A percentile compares a stretch with the other conserved stretches of the same genome.
phyloP scores from a whole-genome alignment of 2,797 vertebrate genomes.

The Diglossa cyanea region DNA sequence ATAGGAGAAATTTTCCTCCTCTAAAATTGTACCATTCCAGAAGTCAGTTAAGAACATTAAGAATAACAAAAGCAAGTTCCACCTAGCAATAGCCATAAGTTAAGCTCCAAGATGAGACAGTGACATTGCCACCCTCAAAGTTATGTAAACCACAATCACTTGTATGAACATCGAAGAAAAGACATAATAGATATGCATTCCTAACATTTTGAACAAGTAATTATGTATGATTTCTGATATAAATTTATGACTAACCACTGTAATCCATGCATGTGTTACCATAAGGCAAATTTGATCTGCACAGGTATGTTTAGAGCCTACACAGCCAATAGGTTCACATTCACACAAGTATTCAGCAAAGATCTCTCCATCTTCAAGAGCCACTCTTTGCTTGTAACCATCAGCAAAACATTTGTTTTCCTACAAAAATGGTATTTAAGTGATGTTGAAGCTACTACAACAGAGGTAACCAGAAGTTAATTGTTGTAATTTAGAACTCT shows the following conservation, averaged over 20 bases:
- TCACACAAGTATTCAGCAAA: background rate
- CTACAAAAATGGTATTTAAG: background rate
- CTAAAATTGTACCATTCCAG: background rate
- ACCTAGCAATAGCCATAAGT: background rate
- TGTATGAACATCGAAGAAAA: background rate
- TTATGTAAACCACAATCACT: background rate
- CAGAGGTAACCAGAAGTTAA: background rate
- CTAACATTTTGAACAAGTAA: background rate
- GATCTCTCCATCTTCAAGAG: background rate
- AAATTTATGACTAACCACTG: background rate
- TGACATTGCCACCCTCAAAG: background rate
- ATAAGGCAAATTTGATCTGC: background rate
- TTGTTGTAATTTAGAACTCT: background rate
- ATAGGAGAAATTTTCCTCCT: background rate
- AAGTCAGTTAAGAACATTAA: background rate
- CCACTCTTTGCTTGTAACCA: background rate
- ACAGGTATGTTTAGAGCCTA: background rate
- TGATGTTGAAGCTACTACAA: background rate
- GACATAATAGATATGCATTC: background rate
- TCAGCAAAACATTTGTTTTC: background rate
- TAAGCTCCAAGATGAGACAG: background rate
- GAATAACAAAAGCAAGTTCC: too few species aligned
- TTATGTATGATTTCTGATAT: background rate
- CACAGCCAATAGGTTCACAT: background rate
- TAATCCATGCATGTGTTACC: background rate